Evolutionary conservation across 2,113 vertebrate species (phyloP), one percentile per base, ranked within the genome.

Genomic region (Harpagus bidentatus): DNA sequence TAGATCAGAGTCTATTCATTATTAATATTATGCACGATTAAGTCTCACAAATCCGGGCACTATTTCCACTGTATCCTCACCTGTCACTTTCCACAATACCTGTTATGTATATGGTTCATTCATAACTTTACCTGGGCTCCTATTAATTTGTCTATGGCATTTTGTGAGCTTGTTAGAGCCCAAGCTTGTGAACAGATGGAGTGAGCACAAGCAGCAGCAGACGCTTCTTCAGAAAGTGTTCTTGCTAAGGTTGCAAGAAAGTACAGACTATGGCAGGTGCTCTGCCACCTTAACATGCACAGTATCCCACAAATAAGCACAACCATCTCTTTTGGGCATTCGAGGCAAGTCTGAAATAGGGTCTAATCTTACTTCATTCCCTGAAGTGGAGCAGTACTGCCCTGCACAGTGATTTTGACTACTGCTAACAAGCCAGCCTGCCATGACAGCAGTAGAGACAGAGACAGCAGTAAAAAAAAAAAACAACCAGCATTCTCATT

Each of bases 181-280:
- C 61, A 32, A 67, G 56, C 48, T 65, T 23, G 5, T n/a, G 84
- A 94, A 87, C 89, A 94, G 94, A 95, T 73, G 94, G 81, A 95
- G 48, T 2, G 36, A 94, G 77, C 56, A 82, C 40, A 89, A 67
- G 62, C 45, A 87, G 83, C 53, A 91, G 91, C 97, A 95, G 81
- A 76, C 82, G 70, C 65, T 87, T 79, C 84, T 93, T 95, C 80
- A 96, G 81, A 91, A 31, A 82, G 36, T 21, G 66, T 79, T 96
- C 80, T 78, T 94, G 95, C 58, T 80, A 61, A 86, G 86, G 83
- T 6, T 82, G 61, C 65, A 91, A 23, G 43, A 56, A 88, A 92
- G 52, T 18, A 45, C 52, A 93, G 56, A 56, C 91, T 45, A 45
- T 43, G 76, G 74, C 58, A 91, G 82, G 86, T 79, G 74, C 70